These are phyloP conservation scores for Bursaphelenchus okinawaensis DNA, from an alignment of 2,888 invertebrate species.

Conservation along the genomic window DNA sequence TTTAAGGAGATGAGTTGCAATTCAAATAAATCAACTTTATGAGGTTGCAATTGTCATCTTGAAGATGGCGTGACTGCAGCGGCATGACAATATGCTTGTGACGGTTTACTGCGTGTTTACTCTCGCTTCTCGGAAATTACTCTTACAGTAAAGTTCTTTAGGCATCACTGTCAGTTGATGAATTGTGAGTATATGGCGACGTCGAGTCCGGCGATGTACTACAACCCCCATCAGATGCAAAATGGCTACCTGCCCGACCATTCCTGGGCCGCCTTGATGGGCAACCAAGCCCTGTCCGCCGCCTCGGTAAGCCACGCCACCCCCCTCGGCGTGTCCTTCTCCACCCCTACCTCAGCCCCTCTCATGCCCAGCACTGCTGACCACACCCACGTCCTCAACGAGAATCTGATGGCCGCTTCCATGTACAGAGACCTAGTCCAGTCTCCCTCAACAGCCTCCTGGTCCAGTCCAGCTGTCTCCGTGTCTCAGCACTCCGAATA, in stretches of 20 bases:
- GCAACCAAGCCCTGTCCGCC: neutral
- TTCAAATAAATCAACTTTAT: constrained; percentile 12
- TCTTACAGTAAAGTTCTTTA: neutral
- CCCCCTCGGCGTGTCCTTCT: neutral
- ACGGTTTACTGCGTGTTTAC: neutral
- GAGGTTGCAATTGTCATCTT: constrained; percentile 11
- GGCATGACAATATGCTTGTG: neutral
- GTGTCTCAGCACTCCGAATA: neutral
- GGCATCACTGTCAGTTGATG: constrained; percentile 11
- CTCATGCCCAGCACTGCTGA: neutral
- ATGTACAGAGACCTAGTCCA: constrained; percentile 9
- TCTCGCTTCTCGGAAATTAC: neutral
- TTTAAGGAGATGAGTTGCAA: neutral
- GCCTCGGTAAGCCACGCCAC: constrained; percentile 3
- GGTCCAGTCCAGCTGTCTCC: constrained; percentile 4
- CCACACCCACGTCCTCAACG: constrained; percentile 8
- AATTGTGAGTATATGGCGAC: constrained; percentile 23
- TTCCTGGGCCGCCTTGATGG: constrained; percentile 8
- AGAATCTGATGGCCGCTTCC: constrained; percentile 14
- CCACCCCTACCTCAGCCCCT: neutral
- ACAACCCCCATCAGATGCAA: constrained; percentile 20
- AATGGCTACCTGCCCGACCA: constrained; percentile 12
- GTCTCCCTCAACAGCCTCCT: constrained; percentile 1
- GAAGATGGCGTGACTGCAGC: neutral
- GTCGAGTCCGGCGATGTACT: constrained; percentile 18